Evolutionary conservation across 2,888 invertebrate species (phyloP).

Genomic region (Cyaniris semiargus): DNA sequence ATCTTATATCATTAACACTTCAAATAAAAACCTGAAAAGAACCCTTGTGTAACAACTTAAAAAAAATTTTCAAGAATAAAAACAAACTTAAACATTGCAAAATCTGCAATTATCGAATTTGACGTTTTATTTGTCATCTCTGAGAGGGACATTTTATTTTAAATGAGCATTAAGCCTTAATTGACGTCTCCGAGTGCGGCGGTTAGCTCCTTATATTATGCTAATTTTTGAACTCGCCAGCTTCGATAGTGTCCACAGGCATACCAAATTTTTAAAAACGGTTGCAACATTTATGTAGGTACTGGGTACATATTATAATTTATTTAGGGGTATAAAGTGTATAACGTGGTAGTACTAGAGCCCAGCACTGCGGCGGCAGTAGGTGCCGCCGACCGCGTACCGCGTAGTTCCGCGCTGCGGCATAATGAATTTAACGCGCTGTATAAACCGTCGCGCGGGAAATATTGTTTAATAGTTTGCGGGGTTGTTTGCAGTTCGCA

Average conservation of each 20-base stretch:
- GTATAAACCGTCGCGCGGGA: background rate
- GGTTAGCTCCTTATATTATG: background rate
- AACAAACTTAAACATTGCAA: no score
- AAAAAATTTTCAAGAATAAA: no score
- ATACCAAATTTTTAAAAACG: background rate
- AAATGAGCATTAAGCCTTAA: no score
- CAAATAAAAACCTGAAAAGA: no score
- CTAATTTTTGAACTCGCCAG: background rate
- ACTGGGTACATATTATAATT: no score
- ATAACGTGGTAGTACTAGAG: background rate
- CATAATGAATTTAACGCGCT: background rate
- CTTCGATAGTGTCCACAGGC: background rate
- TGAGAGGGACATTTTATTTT: no score
- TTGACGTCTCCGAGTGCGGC: no score
- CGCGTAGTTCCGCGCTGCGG: background rate
- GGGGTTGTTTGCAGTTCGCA: conserved; percentile 21
- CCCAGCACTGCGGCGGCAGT: background rate
- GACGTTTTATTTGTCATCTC: no score
- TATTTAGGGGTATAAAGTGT: background rate
- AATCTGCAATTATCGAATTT: no score
- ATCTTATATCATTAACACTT: no score
- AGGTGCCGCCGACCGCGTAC: background rate
- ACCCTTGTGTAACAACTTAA: no score
- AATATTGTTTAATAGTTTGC: conserved; percentile 18
- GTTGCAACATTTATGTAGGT: background rate